Base-by-base conservation (phyloP, 2,888 invertebrate genomes). In the Meta bourneti region DNA sequence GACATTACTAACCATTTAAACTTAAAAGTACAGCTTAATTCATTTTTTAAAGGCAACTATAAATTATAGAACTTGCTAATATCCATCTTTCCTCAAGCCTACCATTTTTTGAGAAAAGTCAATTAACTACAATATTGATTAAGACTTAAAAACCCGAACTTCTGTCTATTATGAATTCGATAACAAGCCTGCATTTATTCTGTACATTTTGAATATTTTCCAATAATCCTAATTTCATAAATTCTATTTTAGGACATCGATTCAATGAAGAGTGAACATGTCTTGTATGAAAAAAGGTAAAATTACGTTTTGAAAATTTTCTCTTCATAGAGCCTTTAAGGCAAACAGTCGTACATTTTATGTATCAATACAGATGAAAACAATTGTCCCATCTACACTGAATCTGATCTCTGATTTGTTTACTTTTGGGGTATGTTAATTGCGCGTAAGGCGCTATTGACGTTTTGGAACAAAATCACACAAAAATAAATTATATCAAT, bases 241-340 rank as follows among this genome's bases (percentile, higher is more conserved):
- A 34, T 34, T 34, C 34, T 4, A 16, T 74, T 84, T 20, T 16
- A 84, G 84, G 84, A 48, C 6, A 8, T 74, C 7, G 74, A 34
- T 16, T 1, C 52, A 20, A 52, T 34, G 16, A 75, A 74, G 16
- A 61, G 11, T 52, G 82, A 74, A 34, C 34, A 34, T 34, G 34
- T 34, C 34, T 34, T 74, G 52, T 84, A 74, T 4, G 11, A n/a
- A 7, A 34, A 75, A 75, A 84, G 74, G 84, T 84, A 84, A 84
- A 61, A 20, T 34, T 34, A 7, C 13, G 6, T 9, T 34, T 20
- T 0, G 16, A 19, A 16, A 51, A 6, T 0, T 6, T 49, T 51
- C 16, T 51, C n/a, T 77, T 2, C 11, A n/a, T n/a, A n/a, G n/a
- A 49, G 13, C 4, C 11, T 6, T 34, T 19, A 20, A 20, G 11